These are phyloP conservation scores for Centropristis striata DNA, from an alignment of 2,113 vertebrate species.

Conservation along the genomic window DNA sequence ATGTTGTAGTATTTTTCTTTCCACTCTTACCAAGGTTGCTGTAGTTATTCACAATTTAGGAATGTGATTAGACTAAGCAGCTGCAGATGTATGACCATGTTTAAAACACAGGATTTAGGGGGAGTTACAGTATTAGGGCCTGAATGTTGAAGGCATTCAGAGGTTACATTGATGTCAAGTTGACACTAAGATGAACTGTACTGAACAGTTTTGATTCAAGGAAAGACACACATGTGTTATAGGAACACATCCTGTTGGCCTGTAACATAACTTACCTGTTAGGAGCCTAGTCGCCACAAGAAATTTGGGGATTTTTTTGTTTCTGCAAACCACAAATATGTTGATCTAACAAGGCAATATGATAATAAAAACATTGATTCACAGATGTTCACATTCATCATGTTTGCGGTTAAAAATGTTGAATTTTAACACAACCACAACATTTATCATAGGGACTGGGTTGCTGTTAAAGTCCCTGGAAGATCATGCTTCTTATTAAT, in stretches of 20 bases:
- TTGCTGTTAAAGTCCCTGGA: no score
- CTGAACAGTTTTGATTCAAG: neutral
- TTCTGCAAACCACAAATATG: no score
- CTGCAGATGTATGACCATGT: constrained; percentile 54
- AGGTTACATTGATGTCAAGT: constrained; percentile 12
- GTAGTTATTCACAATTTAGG: constrained; percentile 68
- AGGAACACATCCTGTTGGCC: neutral
- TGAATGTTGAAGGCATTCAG: constrained; percentile 8
- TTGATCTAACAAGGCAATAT: no score
- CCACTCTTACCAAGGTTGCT: constrained; percentile 63
- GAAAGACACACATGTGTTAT: neutral
- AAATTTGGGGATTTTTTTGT: no score
- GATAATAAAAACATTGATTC: no score
- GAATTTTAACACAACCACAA: no score
- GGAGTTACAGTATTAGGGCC: constrained; percentile 10
- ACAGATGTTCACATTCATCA: no score
- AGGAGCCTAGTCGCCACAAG: no score
- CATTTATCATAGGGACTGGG: no score
- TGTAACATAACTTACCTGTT: constrained; percentile 1
- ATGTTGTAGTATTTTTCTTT: constrained; percentile 41
- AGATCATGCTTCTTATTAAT: no score
- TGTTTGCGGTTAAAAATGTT: no score
- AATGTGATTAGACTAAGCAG: constrained; percentile 71
- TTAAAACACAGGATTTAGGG: constrained; percentile 31
- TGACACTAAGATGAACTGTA: neutral